Evolutionary conservation across 1,140 invertebrate species (phyloP), one percentile per base, ranked within the genome.

Genomic region (Sarcophaga peregrina): DNA sequence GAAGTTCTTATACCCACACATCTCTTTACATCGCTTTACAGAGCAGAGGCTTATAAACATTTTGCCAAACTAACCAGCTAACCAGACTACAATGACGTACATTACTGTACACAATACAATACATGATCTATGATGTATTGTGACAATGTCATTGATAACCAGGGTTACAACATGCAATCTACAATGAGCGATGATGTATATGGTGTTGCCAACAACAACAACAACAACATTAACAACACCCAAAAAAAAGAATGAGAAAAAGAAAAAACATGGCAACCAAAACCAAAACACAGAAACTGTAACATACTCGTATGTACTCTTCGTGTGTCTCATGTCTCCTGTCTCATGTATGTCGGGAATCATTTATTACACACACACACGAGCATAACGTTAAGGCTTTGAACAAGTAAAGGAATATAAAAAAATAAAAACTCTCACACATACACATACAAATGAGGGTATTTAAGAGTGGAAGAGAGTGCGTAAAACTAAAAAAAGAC

Each of bases 301-400:
- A 37, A 37, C 25, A 37, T 37, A 37, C 25, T 37, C 25, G 4
- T 37, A 4, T 37, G 1, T 37, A 2, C 25, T 37, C 25, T 1
- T n/a, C n/a, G n/a, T n/a, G n/a, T 37, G 25, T 37, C 25, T 37
- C 25, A 37, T 37, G 25, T 37, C 25, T 37, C 25, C 1, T 37
- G 25, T 37, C 25, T 37, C 25, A 37, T 37, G 25, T 37, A 37
- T 37, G 25, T 1, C 25, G 62, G 17, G 17, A 9, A 78, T 78
- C 75, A 78, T 78, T 78, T 78, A 50, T 78, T 78, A 78, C 17
- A 50, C 75, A 78, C 20, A 15, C 48, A 78, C 47, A 78, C 50
- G 4, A 25, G 10, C 74, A 50, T 5, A 76, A 76, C 74, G 50
- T 76, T 75, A 76, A 75, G 74, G 46, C 47, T 46, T 48, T 20